Base-by-base conservation (phyloP, 2,888 invertebrate species). In the Halictus ligatus region DNA sequence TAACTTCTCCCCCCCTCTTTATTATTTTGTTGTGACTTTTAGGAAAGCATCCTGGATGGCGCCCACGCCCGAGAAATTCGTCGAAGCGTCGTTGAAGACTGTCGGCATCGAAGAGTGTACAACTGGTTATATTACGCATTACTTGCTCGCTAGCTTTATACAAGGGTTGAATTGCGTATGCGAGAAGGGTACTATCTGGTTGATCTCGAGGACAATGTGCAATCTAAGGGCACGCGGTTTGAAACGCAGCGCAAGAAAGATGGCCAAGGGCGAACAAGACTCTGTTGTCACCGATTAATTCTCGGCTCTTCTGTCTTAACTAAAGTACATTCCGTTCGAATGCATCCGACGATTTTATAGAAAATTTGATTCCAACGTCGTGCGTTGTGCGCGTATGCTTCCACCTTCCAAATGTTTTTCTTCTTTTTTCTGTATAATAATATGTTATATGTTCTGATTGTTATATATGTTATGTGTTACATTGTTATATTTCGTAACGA, bases 41-140 rank as follows among this genome's bases (percentile, higher is more conserved):
- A 95, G 95, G 78, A 95, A 94, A 89, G 96, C 97, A 48, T 97
- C 97, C 0, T 96, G 97, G 95, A 97, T 98, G 95, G 97, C 98
- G 0, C 98, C 98, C 0, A 96, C 97, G 0, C 97, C 98, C 0
- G 96, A 97, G 72, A 96, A 95, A 58, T 98, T 97, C 94, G 98
- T 98, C 54, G 96, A 96, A 81, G 96, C 97, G 0, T 97, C 98
- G 0, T 94, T 98, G 2, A 96, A 96, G 81, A 97, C 97, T 2
- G 96, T 98, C 13, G 98, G 98, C 1, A 96, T 97, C 71, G 96
- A 96, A 72, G 95, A 96, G 21, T 96, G 96, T 77, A 98, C 98
- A 0, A 97, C 97, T 0, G 98, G 98, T 50, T 98, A 98, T 93
- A 96, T 97, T 18, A 97, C 97, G 0, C 98, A 98, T 92, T 95